These are phyloP conservation scores for Nemoura dubitans DNA, from an alignment of 2,888 invertebrate species.

Conservation along the genomic window DNA sequence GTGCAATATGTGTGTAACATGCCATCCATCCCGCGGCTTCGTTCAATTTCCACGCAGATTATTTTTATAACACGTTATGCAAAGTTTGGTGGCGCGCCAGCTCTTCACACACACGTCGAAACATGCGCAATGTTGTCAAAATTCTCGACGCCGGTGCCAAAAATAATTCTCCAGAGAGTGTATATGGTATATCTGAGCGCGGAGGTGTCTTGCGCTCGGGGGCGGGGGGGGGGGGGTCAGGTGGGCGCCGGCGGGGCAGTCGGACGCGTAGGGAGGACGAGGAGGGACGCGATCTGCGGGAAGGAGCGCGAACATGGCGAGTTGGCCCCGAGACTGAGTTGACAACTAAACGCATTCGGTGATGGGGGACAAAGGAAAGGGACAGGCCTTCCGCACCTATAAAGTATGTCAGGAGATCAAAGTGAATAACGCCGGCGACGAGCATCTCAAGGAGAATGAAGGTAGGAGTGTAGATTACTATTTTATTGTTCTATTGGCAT, in stretches of 20 bases:
- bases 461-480: no score
- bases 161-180: constrained; percentile 51
- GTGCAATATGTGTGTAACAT: background rate
- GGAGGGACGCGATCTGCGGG: background rate
- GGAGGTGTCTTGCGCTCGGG: constrained; percentile 16
- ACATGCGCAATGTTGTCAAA: constrained; percentile 50
- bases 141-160: constrained; percentile 48
- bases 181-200: constrained; percentile 47
- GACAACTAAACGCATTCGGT: constrained; percentile 32
- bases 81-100: background rate
- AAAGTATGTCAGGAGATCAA: constrained; percentile 60
- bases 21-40: background rate
- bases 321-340: constrained; percentile 9
- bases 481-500: no score
- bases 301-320: background rate
- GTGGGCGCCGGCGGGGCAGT: constrained; percentile 14
- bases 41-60: background rate
- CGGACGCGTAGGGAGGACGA: background rate
- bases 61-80: constrained; percentile 38
- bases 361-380: constrained; percentile 51
- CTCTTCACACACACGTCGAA: constrained; percentile 25
- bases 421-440: constrained; percentile 52
- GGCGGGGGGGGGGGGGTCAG: background rate
- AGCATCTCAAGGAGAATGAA: background rate
- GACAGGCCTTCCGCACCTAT: constrained; percentile 52